A percentile compares a stretch with the other conserved stretches of the same genome.
These are phyloP conservation scores for Uropsilus gracilis DNA, from an alignment of 2,113 vertebrate species.

Conservation along the genomic window DNA sequence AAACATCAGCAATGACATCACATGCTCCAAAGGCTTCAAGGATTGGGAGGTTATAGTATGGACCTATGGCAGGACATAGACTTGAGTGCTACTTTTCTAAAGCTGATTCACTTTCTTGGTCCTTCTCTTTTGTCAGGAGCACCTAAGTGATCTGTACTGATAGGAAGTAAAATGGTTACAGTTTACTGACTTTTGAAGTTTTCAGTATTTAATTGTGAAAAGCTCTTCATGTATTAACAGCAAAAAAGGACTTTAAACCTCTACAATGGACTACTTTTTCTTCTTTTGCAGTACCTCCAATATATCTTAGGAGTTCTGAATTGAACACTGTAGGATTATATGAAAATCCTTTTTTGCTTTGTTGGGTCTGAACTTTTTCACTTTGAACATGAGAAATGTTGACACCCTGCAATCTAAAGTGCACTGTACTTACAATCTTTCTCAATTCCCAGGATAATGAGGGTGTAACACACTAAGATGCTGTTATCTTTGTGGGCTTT, in stretches of 20 bases:
- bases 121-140: not conserved
- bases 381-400: not conserved
- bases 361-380: not conserved
- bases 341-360: not conserved
- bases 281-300: not conserved
- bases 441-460: not conserved
- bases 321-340: not conserved
- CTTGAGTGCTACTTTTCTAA: not conserved
- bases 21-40: not conserved
- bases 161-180: not conserved
- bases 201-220: not conserved
- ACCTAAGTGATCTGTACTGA: not conserved
- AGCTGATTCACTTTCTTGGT: not conserved
- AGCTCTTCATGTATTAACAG: not conserved
- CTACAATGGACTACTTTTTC: not conserved
- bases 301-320: not conserved
- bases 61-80: no score
- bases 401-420: not conserved
- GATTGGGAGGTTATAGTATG: not conserved
- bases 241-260: not conserved
- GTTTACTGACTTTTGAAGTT: conserved; percentile 19
- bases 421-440: not conserved
- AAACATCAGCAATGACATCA: not conserved
- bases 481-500: not conserved
- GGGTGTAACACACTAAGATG: not conserved